Evolutionary conservation across 1,140 invertebrate species (phyloP).

Genomic region (Chlorops oryzae): DNA sequence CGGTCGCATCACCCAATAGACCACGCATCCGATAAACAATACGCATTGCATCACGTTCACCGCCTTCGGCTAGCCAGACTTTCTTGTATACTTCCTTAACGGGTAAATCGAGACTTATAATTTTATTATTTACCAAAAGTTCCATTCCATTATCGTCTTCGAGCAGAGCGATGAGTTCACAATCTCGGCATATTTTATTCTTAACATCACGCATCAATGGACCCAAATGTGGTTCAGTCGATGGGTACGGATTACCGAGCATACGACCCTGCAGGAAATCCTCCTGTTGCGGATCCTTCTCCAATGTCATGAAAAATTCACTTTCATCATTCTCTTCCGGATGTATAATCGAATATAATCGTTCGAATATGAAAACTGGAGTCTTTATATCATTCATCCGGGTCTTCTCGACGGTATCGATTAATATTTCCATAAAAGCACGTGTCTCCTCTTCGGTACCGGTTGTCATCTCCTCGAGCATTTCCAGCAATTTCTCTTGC

Average conservation of each 20-base stretch:
- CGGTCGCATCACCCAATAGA: constrained; percentile 92
- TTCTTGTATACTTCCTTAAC: constrained; percentile 91
- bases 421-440: constrained; percentile 95
- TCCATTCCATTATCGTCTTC: constrained; percentile 99
- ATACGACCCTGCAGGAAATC: constrained; percentile 96
- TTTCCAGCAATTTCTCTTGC: constrained; percentile 88
- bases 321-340: constrained; percentile 95
- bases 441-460: constrained; percentile 94
- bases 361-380: constrained; percentile 95
- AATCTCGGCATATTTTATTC: constrained; percentile 97
- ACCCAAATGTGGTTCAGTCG: constrained; percentile 85
- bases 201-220: constrained; percentile 97
- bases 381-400: constrained; percentile 87
- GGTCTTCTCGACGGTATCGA: constrained; percentile 92
- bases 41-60: constrained; percentile 90
- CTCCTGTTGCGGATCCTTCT: constrained; percentile 98
- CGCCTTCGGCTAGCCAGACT: constrained; percentile 79
- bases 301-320: constrained; percentile 92
- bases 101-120: constrained; percentile 91
- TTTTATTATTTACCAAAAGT: constrained; percentile 96
- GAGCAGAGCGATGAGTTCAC: constrained; percentile 89
- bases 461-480: constrained; percentile 95
- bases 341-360: constrained; percentile 95
- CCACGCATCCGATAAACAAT: constrained; percentile 98
- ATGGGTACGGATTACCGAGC: constrained; percentile 96